Evolutionary conservation across 2,888 invertebrate genomes (phyloP).

Genomic region (Lasioglossum villosulum): DNA sequence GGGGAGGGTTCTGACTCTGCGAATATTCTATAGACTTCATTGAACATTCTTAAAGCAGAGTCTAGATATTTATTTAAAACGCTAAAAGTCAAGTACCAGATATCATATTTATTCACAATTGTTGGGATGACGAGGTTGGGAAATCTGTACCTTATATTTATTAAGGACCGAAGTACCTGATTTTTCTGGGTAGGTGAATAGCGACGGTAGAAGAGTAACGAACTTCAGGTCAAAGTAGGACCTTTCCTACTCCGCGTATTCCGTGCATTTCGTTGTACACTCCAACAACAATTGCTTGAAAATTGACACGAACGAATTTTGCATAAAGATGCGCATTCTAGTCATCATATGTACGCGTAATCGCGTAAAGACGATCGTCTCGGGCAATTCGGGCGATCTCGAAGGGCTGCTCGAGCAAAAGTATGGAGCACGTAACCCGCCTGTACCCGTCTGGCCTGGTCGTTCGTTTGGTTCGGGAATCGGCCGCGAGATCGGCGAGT

Average conservation of each 20-base stretch:
- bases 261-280: too few relatives aligned
- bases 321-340: background rate
- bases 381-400: background rate
- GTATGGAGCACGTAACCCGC: background rate
- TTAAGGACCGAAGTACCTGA: too few relatives aligned
- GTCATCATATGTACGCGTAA: background rate
- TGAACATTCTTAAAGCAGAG: background rate
- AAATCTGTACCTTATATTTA: too few relatives aligned
- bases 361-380: background rate
- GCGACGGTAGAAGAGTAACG: too few relatives aligned
- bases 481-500: slow-evolving; percentile 72
- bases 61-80: background rate
- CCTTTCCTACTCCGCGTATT: too few relatives aligned
- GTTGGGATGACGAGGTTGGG: too few relatives aligned
- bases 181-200: too few relatives aligned
- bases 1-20: background rate
- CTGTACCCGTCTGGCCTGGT: background rate
- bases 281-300: too few relatives aligned
- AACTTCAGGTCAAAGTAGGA: too few relatives aligned
- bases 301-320: background rate
- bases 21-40: background rate
- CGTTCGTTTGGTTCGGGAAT: slow-evolving; percentile 60
- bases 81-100: background rate
- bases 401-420: background rate
- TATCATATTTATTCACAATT: background rate